Conservation (phyloP, 1,140 invertebrate species). For the Drosophila athabasca region DNA sequence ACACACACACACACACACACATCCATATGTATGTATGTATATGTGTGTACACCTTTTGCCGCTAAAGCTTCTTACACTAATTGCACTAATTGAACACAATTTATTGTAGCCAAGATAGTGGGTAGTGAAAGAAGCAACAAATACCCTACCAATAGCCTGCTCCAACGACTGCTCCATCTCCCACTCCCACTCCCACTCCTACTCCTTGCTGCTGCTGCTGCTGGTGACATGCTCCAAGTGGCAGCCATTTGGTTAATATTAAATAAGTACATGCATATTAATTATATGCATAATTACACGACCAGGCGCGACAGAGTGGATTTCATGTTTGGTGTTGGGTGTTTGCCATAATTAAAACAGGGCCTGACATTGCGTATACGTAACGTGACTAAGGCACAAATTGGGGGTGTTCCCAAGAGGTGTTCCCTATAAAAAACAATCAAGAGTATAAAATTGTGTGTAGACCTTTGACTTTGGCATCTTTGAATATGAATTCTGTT, state of each 20-base stretch:
- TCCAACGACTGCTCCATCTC: not conserved
- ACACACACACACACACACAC: not conserved
- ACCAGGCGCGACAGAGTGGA: conserved; percentile 22
- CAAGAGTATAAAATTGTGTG: not conserved
- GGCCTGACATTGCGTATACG: conserved; percentile 63
- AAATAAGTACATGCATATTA: conserved; percentile 78
- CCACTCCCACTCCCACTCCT: not conserved
- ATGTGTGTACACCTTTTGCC: conserved; percentile 13
- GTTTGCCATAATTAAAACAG: conserved; percentile 60
- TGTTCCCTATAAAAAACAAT: not conserved
- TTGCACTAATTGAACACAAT: conserved; percentile 76
- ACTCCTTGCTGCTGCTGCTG: conserved; percentile 15
- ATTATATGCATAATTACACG: conserved; percentile 79
- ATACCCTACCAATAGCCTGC: conserved; percentile 14
- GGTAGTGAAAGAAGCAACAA: not conserved
- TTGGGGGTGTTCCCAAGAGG: conserved; percentile 23
- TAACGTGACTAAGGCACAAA: conserved; percentile 49
- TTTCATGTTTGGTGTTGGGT: conserved; percentile 18
- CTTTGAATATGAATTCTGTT: not conserved
- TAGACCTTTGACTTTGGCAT: not conserved
- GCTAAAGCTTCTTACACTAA: conserved; percentile 67
- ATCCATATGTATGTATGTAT: not conserved
- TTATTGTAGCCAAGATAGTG: conserved; percentile 51
- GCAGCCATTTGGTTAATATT: conserved; percentile 73
- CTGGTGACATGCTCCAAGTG: conserved; percentile 55